These are phyloP conservation scores for Halictus rubicundus DNA, from an alignment of 1,140 invertebrate species.

Conservation along the genomic window DNA sequence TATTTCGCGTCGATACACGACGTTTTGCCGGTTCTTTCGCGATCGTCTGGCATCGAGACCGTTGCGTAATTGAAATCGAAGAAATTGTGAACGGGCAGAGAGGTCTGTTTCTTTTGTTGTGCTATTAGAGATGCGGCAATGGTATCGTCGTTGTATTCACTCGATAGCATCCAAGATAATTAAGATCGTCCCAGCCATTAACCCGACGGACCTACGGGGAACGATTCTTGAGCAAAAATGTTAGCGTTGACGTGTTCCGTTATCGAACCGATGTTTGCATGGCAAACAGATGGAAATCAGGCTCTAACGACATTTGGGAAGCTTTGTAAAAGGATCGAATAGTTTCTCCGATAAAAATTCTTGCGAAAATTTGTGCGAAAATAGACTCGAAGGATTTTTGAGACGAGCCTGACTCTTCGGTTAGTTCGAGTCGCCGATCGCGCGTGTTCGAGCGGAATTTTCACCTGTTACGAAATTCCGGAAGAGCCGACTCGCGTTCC, in stretches of 20 bases:
- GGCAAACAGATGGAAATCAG: background rate
- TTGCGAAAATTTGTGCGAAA: no score
- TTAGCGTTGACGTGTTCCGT: background rate
- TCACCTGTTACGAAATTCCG: background rate
- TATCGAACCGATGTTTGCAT: background rate
- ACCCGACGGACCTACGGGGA: background rate
- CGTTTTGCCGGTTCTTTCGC: background rate
- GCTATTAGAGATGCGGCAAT: background rate
- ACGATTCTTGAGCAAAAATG: background rate
- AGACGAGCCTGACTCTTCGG: no score
- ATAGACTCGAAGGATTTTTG: no score
- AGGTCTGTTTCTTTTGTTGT: slow-evolving; percentile 5
- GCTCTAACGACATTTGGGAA: background rate
- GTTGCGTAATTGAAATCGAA: background rate
- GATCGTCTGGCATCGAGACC: background rate
- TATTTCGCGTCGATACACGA: slow-evolving; percentile 21
- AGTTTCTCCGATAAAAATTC: no score
- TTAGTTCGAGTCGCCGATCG: background rate
- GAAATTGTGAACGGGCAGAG: background rate
- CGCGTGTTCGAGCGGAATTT: background rate
- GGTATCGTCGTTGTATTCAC: background rate
- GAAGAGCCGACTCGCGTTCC: background rate
- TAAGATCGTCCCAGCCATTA: background rate
- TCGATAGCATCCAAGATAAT: background rate
- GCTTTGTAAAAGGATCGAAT: no score